Evolutionary conservation across 2,888 invertebrate genomes (phyloP), one percentile per base, ranked within the genome.

Genomic region (Meta bourneti): DNA sequence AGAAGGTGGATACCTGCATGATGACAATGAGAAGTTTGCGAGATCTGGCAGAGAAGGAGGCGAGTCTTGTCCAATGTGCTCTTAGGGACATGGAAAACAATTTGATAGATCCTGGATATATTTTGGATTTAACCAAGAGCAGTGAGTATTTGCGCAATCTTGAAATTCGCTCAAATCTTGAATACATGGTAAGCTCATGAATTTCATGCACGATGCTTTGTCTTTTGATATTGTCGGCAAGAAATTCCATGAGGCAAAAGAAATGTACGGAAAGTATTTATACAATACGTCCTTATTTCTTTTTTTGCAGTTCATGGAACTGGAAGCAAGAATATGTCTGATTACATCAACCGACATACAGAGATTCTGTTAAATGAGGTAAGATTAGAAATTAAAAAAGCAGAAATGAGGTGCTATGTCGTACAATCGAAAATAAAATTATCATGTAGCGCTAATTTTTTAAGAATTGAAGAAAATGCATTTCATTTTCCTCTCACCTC

Each of bases 321-420:
- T 11, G 91, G 82, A 34, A 86, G 71, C 52, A 91, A 72, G 82
- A 91, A 74, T 78, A 72, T 91, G 71, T 70, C 82, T 11, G 91
- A 91, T 20, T 91, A 88, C 13, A 83, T 91, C 48, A 87, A 83
- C 13, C 77, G 83, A 20, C 87, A 91, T 49, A 91, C 91, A 51
- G 91, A 91, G 61, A 91, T 91, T 74, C 87, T 91, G 72, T 83
- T 91, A 54, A 91, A 91, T 79, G 91, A 91, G 81, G 91, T 91
- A 71, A 86, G 48, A 34, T n/a, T 34, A 4, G 34, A 34, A 34
- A 34, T 34, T 34, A 2, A 1, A 34, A 34, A 34, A 34, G 1
- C 34, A 34, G 34, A 34, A 34, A 34, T 34, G 34, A 34, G 34
- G 34, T 34, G 34, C n/a, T n/a, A n/a, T n/a, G n/a, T n/a, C n/a